Evolutionary conservation across 2,797 vertebrate species (phyloP).

Genomic region (Chanos chanos): DNA sequence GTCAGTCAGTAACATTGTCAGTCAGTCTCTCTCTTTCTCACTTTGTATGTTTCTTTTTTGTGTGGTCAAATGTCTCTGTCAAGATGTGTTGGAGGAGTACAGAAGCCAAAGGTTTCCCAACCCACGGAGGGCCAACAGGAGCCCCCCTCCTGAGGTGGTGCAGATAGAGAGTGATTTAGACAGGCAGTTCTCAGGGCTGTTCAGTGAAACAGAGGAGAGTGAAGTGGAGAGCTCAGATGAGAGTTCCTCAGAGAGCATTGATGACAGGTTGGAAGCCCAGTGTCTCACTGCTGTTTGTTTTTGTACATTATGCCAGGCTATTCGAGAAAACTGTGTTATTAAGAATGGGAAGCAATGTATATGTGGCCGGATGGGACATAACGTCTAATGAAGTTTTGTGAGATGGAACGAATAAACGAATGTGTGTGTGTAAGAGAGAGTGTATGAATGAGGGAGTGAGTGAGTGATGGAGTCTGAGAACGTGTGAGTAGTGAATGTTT

Average conservation of each 20-base stretch:
- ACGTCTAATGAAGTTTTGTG: background rate
- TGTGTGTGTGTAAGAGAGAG: background rate
- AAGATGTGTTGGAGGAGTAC: constrained; percentile 25
- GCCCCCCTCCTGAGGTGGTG: background rate
- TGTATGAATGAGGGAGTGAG: background rate
- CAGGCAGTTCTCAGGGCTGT: background rate
- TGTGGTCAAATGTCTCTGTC: too few species aligned
- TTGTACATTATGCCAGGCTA: too few species aligned
- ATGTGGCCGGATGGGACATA: background rate
- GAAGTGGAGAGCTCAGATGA: constrained; percentile 10
- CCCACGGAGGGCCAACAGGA: background rate
- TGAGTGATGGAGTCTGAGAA: background rate
- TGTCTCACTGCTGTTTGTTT: too few species aligned
- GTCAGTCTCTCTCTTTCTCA: background rate
- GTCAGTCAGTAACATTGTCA: background rate
- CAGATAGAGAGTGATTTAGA: background rate
- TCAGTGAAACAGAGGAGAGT: constrained; percentile 18
- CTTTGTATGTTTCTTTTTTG: background rate
- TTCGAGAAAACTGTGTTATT: background rate
- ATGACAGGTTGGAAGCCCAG: background rate
- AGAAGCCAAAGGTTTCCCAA: background rate
- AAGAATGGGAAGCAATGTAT: too few species aligned
- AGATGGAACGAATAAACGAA: background rate
- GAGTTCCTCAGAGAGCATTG: background rate
- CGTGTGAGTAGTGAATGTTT: too few species aligned